Percentiles rank a stretch among this genome's conserved stretches.
Conservation (phyloP, 2,113 vertebrate genomes). For the Okapia johnstoni region DNA sequence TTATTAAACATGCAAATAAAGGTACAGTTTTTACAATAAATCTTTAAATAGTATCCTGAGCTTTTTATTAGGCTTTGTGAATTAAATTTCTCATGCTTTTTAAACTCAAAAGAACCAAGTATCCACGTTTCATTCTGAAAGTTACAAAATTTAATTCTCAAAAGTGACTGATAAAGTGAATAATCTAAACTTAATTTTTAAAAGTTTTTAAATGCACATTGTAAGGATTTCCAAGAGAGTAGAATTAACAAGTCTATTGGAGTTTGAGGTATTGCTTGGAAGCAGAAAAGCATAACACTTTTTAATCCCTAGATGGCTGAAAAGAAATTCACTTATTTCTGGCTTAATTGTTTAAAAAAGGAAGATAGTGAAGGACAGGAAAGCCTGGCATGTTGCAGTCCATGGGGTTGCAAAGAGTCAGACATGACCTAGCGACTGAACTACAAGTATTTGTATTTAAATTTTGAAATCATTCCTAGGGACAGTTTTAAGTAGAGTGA, state of each 20-base stretch:
- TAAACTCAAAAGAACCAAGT: background rate
- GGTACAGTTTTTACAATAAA: background rate
- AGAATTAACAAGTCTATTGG: background rate
- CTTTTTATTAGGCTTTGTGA: background rate
- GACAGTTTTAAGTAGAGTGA: background rate
- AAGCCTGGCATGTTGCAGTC: background rate
- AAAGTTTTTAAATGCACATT: background rate
- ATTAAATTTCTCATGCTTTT: background rate
- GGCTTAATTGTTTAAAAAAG: background rate
- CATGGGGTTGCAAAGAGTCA: background rate
- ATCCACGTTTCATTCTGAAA: slow-evolving; percentile 11
- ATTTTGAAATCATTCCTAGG: background rate
- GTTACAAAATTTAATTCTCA: background rate
- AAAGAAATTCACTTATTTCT: slow-evolving; percentile 17
- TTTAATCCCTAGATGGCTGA: background rate
- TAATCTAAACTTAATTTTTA: background rate
- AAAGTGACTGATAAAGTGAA: background rate
- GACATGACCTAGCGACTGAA: background rate
- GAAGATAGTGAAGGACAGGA: background rate
- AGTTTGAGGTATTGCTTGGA: slow-evolving; percentile 25
- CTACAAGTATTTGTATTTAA: slow-evolving; percentile 2
- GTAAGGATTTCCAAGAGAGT: background rate
- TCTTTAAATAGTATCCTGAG: background rate
- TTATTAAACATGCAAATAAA: background rate
- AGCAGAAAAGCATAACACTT: background rate